phyloP scores from a whole-genome alignment of 2,797 vertebrate genomes.

The Selene dorsalis region DNA sequence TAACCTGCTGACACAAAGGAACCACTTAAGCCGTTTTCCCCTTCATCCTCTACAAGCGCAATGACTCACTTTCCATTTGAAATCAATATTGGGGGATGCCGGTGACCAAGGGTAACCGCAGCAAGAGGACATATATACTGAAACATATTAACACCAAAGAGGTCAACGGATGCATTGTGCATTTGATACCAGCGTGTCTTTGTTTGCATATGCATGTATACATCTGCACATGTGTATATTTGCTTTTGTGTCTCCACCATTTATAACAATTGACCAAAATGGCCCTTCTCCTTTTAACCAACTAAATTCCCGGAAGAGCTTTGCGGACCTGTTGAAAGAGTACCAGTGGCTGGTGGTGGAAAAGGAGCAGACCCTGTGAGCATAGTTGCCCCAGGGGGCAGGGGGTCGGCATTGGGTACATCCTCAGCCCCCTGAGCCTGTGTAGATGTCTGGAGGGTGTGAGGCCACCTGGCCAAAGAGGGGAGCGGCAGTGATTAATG shows the following conservation, averaged over 20 bases:
- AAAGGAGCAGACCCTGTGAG: conserved; percentile 36
- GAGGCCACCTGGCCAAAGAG: conserved; percentile 90
- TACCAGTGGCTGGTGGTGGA: conserved; percentile 35
- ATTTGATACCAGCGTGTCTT: neutral
- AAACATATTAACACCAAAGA: conserved; percentile 56
- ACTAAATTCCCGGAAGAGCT: conserved; percentile 34
- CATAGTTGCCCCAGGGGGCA: conserved; percentile 23
- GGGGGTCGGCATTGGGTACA: conserved; percentile 22
- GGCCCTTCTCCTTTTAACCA: conserved; percentile 33
- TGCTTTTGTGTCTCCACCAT: conserved; percentile 1
- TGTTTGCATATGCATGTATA: conserved; percentile 1
- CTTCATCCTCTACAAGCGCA: conserved; percentile 72
- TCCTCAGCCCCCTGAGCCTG: conserved; percentile 62
- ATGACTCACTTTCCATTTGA: conserved; percentile 80
- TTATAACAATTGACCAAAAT: conserved; percentile 22
- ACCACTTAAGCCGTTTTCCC: conserved; percentile 80
- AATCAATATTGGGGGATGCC: conserved; percentile 77
- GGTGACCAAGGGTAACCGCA: conserved; percentile 63
- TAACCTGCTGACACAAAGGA: conserved; percentile 82
- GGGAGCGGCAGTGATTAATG: conserved; percentile 92
- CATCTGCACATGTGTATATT: neutral
- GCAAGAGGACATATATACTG: conserved; percentile 45
- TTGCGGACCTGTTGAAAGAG: conserved; percentile 54
- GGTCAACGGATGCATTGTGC: conserved; percentile 33
- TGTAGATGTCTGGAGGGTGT: conserved; percentile 86